A percentile compares a stretch with the other conserved stretches of the same genome.
Evolutionary conservation across 2,888 invertebrate genomes (phyloP).

Genomic region (Cryptophagus acutangulus): DNA sequence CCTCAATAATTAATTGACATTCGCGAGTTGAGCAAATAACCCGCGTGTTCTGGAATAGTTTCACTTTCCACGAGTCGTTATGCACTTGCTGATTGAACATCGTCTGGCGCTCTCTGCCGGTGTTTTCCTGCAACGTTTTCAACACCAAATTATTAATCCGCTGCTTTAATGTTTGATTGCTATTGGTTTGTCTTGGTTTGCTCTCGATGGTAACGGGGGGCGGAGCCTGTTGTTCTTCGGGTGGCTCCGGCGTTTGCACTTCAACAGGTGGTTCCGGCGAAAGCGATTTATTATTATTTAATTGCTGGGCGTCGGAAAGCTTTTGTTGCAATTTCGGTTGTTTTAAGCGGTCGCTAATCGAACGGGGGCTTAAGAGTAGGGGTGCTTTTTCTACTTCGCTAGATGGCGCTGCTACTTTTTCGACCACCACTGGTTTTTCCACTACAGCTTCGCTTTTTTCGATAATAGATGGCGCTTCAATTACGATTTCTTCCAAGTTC

Average conservation of each 20-base stretch:
- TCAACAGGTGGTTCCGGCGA: constrained; percentile 31
- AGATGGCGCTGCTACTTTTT: constrained; percentile 3
- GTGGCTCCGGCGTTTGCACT: constrained; percentile 19
- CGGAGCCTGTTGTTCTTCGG: neutral
- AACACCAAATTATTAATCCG: constrained; percentile 83
- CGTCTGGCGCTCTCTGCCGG: constrained; percentile 54
- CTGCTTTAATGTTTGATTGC: constrained; percentile 79
- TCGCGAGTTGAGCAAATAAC: constrained; percentile 77
- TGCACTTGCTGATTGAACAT: constrained; percentile 37
- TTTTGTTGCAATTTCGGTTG: constrained; percentile 43
- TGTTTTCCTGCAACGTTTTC: constrained; percentile 85
- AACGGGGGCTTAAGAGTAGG: constrained; percentile 32
- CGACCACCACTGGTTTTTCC: constrained; percentile 12
- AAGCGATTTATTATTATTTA: constrained; percentile 33
- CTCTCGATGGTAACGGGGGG: neutral
- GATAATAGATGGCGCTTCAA: constrained; percentile 12
- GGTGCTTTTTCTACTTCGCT: constrained; percentile 1
- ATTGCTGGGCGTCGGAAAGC: constrained; percentile 30
- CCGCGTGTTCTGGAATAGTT: constrained; percentile 74
- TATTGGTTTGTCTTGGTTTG: constrained; percentile 38
- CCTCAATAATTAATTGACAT: constrained; percentile 69
- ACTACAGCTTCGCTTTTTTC: constrained; percentile 24
- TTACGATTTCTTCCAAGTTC: constrained; percentile 23
- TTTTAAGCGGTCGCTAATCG: constrained; percentile 42
- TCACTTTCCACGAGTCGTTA: constrained; percentile 73